Evolutionary conservation across 1,140 invertebrate species (phyloP).

Genomic region (Pinna nobilis): DNA sequence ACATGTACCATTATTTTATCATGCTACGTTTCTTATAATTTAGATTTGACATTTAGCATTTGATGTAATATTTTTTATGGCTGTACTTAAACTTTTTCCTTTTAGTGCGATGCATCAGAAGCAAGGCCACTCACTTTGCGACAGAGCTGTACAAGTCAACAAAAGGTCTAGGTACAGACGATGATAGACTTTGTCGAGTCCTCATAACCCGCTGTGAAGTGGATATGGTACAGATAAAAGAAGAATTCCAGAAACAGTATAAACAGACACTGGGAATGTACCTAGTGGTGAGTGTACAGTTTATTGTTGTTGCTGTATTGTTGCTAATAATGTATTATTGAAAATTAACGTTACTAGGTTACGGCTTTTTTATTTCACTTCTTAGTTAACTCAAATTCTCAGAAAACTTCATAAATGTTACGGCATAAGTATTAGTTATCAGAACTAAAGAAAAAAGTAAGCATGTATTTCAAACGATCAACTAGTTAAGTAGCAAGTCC

Average conservation of each 20-base stretch:
- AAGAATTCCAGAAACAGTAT: constrained; percentile 73
- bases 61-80: background rate
- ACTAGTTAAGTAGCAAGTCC: no score
- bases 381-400: no score
- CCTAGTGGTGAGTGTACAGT: constrained; percentile 65
- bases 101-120: constrained; percentile 69
- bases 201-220: constrained; percentile 72
- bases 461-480: no score
- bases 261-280: constrained; percentile 72
- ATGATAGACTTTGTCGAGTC: constrained; percentile 74
- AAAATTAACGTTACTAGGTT: no score
- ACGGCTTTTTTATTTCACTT: background rate
- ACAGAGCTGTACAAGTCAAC: constrained; percentile 67
- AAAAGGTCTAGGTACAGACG: constrained; percentile 75
- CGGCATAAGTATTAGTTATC: no score
- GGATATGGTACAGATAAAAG: constrained; percentile 77
- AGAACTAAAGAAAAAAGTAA: no score
- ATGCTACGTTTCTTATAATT: background rate
- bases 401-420: no score
- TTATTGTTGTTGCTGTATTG: background rate
- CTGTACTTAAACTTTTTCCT: background rate
- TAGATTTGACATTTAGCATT: no score
- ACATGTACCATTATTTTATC: no score
- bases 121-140: constrained; percentile 68
- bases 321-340: background rate